These are phyloP conservation scores for Hypolimnas misippus DNA, from an alignment of 2,888 invertebrate genomes.

Conservation along the genomic window DNA sequence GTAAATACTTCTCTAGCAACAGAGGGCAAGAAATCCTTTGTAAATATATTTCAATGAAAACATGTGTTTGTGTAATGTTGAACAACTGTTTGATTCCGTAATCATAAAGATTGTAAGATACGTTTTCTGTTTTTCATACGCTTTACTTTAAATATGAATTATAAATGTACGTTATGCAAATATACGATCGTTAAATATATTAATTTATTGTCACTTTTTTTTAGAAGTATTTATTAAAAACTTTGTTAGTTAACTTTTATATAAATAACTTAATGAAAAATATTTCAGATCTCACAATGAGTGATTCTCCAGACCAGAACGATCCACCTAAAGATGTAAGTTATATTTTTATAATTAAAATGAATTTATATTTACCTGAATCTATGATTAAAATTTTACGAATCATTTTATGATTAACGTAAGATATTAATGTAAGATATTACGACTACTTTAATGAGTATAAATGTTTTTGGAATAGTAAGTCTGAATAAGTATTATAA, in stretches of 20 bases:
- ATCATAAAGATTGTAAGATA: background rate
- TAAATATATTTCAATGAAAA: slow-evolving; percentile 24
- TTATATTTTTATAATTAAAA: slow-evolving; percentile 34
- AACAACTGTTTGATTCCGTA: slow-evolving; percentile 7
- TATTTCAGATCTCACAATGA: slow-evolving; percentile 52
- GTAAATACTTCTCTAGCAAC: slow-evolving; percentile 58
- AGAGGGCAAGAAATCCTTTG: background rate
- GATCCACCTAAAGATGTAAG: slow-evolving; percentile 78
- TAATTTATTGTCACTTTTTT: too few relatives aligned
- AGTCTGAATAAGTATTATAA: background rate
- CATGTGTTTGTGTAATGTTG: slow-evolving; percentile 30
- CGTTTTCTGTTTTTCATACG: background rate
- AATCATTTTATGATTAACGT: background rate
- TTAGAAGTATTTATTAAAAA: too few relatives aligned
- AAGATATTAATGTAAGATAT: background rate
- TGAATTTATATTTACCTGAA: too few relatives aligned
- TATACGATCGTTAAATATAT: background rate
- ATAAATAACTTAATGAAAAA: background rate
- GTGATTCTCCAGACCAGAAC: slow-evolving; percentile 73
- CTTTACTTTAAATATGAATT: background rate
- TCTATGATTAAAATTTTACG: background rate
- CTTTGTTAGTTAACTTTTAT: background rate
- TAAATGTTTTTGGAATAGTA: too few relatives aligned
- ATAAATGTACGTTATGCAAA: background rate
- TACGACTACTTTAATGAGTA: background rate